Base-by-base conservation (phyloP, 2,797 vertebrate species). In the Tenualosa ilisha region DNA sequence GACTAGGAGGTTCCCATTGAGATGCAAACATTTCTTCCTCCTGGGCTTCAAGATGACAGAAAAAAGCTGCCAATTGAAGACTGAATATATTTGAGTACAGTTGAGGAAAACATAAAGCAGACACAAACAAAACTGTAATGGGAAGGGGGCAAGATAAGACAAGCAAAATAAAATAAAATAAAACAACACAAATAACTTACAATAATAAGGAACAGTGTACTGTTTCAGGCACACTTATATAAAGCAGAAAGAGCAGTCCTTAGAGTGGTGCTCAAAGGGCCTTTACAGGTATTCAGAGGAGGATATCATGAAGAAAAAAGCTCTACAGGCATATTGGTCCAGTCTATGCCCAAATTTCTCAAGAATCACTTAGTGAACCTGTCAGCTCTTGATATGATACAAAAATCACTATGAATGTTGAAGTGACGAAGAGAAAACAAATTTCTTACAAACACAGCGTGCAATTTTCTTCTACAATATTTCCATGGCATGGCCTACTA, bases 1-100 rank as follows among this genome's bases (percentile, higher is more conserved):
- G 72, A 7, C 72, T 79, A 9, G 37, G 15, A 79, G 40, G 72
- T 46, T 79, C 20, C 40, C 40, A 79, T 43, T 79, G 72, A 79
- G 72, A 75, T 75, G 68, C 68, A 79, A 46, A 46, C 31, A 79
- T 79, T 46, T 79, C 6, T 46, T 79, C 72, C 72, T 79, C 72
- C 72, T 79, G 72, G 72, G 72, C 22, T 40, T 22, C 72, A 22
- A 79, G 40, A 46, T 46, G 72, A 79, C 6, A 17, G 40, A 40
- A 22, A 20, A 46, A 43, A 79, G 40, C 72, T 43, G 72, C 17
- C 46, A 6, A 46, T 79, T 79, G 22, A 40, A 43, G 26, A 79
- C 72, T 46, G 6, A 79, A 79, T 79, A 46, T 46, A 46, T 79
- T 79, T 22, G 31, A 40, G 7, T 40, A 79, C 46, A 17, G 37